Percentiles rank a stretch among this genome's conserved stretches.
phyloP scores from a whole-genome alignment of 2,888 invertebrate species.

The Epistrophe grossulariae region DNA sequence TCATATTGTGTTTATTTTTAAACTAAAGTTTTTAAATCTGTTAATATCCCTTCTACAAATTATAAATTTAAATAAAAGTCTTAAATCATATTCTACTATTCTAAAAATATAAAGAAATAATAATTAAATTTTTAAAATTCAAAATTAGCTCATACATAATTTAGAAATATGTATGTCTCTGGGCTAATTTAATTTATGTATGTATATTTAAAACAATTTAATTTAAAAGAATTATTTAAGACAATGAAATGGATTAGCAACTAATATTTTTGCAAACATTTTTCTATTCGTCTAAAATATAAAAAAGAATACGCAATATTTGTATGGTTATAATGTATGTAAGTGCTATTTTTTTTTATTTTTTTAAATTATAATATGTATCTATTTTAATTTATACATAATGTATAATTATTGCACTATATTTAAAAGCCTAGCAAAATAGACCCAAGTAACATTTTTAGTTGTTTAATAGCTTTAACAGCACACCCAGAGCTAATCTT shows the following conservation, averaged over 20 bases:
- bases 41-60: constrained; percentile 45
- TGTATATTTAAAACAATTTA: neutral
- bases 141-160: constrained; percentile 17
- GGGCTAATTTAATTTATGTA: neutral
- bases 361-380: neutral
- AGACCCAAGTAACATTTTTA: no score
- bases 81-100: constrained; percentile 43
- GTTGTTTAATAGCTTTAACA: no score
- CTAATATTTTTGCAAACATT: neutral
- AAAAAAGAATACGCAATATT: constrained; percentile 58
- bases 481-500: no score
- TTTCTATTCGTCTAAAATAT: constrained; percentile 33
- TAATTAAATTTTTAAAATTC: constrained; percentile 14
- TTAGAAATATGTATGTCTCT: neutral
- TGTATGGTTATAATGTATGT: constrained; percentile 1
- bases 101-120: neutral
- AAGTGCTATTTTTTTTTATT: neutral
- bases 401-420: constrained; percentile 7
- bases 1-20: neutral
- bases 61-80: constrained; percentile 31
- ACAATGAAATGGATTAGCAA: neutral
- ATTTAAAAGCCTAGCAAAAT: constrained; percentile 71
- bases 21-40: neutral
- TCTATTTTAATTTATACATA: neutral
- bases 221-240: neutral